phyloP scores from a whole-genome alignment of 2,797 vertebrate species.

The Pseudochromis fuscus region DNA sequence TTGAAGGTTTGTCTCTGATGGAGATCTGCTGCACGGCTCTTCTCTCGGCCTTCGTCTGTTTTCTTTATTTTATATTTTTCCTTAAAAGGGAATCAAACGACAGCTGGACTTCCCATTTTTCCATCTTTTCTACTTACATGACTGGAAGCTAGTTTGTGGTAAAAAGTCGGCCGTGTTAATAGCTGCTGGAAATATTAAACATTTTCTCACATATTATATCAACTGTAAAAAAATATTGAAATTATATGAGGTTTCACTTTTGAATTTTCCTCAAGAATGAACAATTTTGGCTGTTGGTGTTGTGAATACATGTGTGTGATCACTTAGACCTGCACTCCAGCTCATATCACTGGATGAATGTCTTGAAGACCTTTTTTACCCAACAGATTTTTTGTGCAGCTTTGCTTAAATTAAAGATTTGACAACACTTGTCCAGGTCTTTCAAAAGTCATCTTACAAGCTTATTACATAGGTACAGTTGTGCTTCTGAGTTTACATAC shows the following conservation, averaged over 20 bases:
- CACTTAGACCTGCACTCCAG: too few species aligned
- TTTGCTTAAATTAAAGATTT: too few species aligned
- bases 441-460: too few species aligned
- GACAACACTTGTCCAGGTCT: too few species aligned
- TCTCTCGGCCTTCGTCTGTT: neutral
- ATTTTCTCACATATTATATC: neutral
- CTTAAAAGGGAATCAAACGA: neutral
- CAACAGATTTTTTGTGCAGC: too few species aligned
- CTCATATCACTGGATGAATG: too few species aligned
- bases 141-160: neutral
- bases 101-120: slow-evolving; percentile 11
- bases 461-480: too few species aligned
- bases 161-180: neutral
- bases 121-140: slow-evolving; percentile 1
- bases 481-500: too few species aligned
- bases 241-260: neutral
- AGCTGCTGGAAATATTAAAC: neutral
- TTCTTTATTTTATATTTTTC: neutral
- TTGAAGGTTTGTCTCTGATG: slow-evolving; percentile 7
- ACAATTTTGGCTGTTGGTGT: neutral
- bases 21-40: slow-evolving; percentile 1
- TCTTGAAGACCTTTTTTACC: too few species aligned
- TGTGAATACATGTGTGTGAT: too few species aligned
- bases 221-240: neutral
- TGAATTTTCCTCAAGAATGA: slow-evolving; percentile 8